phyloP scores from a whole-genome alignment of 2,888 invertebrate species.

The Tenthredo amoena region DNA sequence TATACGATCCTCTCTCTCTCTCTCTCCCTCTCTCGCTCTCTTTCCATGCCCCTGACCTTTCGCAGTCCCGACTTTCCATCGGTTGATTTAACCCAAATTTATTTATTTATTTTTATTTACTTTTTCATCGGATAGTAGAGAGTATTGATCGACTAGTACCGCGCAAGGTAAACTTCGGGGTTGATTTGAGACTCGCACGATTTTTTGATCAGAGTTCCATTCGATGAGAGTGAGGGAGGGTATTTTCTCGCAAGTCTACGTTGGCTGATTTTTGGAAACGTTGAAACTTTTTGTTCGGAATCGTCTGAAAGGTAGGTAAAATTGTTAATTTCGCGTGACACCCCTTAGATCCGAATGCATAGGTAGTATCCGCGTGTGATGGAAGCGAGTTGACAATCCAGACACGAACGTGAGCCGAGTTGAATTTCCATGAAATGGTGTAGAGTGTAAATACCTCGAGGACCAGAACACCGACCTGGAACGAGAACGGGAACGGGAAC shows the following conservation, averaged over 20 bases:
- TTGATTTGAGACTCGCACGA: too few species aligned
- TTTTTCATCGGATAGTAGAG: not conserved
- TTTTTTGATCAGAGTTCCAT: too few species aligned
- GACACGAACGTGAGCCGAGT: constrained; percentile 3
- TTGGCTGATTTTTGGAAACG: too few species aligned
- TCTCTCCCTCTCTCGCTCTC: not conserved
- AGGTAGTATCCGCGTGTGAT: not conserved
- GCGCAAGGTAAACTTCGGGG: not conserved
- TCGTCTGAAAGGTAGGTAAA: not conserved
- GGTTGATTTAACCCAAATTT: not conserved
- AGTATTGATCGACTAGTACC: not conserved
- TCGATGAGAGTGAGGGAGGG: too few species aligned
- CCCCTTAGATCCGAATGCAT: not conserved
- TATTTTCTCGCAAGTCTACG: too few species aligned
- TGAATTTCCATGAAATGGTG: constrained; percentile 48
- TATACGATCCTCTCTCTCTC: constrained; percentile 35
- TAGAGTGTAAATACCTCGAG: constrained; percentile 28
- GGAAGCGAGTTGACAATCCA: constrained; percentile 25
- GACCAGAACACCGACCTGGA: not conserved
- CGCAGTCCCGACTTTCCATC: not conserved
- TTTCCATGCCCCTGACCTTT: constrained; percentile 24
- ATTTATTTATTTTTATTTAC: not conserved
- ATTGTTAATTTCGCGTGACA: not conserved
- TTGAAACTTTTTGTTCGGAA: too few species aligned
- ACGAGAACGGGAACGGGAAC: not conserved